Evolutionary conservation across 2,888 invertebrate genomes (phyloP), one percentile per base, ranked within the genome.

Genomic region (Eristalis tenax): DNA sequence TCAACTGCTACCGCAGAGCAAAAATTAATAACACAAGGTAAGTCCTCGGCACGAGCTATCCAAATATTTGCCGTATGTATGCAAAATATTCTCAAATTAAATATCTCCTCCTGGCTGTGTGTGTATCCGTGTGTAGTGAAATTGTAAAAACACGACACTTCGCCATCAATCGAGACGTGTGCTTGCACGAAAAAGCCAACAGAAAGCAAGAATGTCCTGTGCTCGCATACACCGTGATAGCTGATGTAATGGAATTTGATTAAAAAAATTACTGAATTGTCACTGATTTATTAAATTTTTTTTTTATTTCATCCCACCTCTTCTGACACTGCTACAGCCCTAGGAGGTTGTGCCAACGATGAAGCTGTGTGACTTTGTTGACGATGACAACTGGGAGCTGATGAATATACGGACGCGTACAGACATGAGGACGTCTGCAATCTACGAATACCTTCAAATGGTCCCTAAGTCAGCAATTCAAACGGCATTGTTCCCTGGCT

Each of bases 271-370:
- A 64, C 65, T 56, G 75, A 75, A 65, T 75, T 65, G 75, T 75
- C 75, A 75, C 75, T 75, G 75, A 75, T 66, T 65, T 75, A 75
- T 65, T 75, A 75, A 74, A 74, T 56, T 75, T 65, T 35, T 75
- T 26, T 57, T 65, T 66, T 32, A 1, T 32, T 38, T 13, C n/a
- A 2, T 8, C 22, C 22, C 13, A 38, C 70, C 56, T 50, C 56
- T 50, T 38, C 57, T 57, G 50, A 18, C 50, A 50, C n/a, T 4
- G n/a, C 43, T n/a, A n/a, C 43, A n/a, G 18, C 18, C 0, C 8
- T 18, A 18, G 6, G 4, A 50, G n/a, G 18, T 18, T 18, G 8
- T 50, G 50, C 18, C 50, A 18, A 18, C 50, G 50, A 18, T 5
- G 50, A 18, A 50, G 50, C 18, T 50, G n/a, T n/a, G n/a, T n/a